Conservation (phyloP, 2,888 invertebrate genomes). For the Dolomedes plantarius region DNA sequence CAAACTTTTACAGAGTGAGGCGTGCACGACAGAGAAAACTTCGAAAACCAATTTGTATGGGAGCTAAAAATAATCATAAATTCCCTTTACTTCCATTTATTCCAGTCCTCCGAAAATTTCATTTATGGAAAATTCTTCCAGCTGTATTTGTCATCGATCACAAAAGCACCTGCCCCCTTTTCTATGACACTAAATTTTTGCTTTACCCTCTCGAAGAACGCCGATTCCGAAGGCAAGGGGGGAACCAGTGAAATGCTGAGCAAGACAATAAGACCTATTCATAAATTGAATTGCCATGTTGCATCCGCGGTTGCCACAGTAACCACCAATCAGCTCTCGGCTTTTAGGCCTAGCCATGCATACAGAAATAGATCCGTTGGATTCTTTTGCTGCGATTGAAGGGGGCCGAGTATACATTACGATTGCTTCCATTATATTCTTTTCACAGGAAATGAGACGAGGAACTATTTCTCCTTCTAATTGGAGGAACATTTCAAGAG, state of each 20-base stretch:
- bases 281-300: conserved; percentile 67
- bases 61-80: no score
- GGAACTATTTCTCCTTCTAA: no score
- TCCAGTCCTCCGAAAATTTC: no score
- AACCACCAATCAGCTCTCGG: conserved; percentile 56
- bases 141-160: not conserved
- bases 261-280: conserved; percentile 35
- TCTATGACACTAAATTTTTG: not conserved
- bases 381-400: conserved; percentile 41
- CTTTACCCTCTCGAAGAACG: not conserved
- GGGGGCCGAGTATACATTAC: conserved; percentile 28
- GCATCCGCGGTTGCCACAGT: conserved; percentile 38
- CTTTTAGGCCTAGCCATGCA: conserved; percentile 59
- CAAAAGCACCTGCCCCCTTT: not conserved
- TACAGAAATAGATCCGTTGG: conserved; percentile 63
- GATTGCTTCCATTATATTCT: no score
- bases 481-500: no score
- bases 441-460: no score
- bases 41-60: no score
- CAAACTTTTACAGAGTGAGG: no score
- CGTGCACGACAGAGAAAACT: no score
- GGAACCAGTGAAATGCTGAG: conserved; percentile 32
- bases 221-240: not conserved
- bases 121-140: not conserved
- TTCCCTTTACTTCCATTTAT: no score